Conservation (phyloP, 2,888 invertebrate species). For the Cecidostiba fungosa region DNA sequence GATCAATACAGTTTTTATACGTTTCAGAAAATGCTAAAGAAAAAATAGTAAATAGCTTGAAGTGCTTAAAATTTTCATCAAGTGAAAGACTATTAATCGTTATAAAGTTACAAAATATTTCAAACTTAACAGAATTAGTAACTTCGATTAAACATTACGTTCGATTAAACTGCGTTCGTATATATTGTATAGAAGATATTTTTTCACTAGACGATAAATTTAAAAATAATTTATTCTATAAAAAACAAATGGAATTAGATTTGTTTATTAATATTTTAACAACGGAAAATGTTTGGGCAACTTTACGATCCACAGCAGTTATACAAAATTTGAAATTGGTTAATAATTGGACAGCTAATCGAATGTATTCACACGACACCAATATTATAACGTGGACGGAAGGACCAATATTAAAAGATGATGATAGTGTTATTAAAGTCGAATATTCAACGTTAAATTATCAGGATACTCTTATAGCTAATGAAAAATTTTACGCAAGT, state of each 20-base stretch:
- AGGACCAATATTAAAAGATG: constrained; percentile 79
- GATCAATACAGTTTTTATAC: constrained; percentile 22
- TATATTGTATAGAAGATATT: constrained; percentile 83
- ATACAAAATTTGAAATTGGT: background rate
- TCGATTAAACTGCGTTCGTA: constrained; percentile 82
- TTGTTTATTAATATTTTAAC: constrained; percentile 88
- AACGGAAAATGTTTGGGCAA: constrained; percentile 82
- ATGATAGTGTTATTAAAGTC: constrained; percentile 81
- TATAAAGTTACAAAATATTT: constrained; percentile 24
- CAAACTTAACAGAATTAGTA: constrained; percentile 29
- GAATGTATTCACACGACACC: constrained; percentile 54
- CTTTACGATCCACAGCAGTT: constrained; percentile 16
- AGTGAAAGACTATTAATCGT: constrained; percentile 53
- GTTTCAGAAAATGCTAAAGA: constrained; percentile 36
- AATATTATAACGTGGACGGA: constrained; percentile 92
- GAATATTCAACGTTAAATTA: constrained; percentile 93
- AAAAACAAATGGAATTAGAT: constrained; percentile 85
- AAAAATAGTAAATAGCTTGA: constrained; percentile 24
- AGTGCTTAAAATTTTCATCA: background rate
- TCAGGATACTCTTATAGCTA: constrained; percentile 83
- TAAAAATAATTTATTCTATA: constrained; percentile 85
- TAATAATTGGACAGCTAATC: constrained; percentile 51
- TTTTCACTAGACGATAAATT: constrained; percentile 86
- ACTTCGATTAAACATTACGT: constrained; percentile 81
- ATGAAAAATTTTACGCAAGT: constrained; percentile 92